These are phyloP conservation scores for Deroplatys truncata DNA, from an alignment of 2,888 invertebrate species.

Conservation along the genomic window DNA sequence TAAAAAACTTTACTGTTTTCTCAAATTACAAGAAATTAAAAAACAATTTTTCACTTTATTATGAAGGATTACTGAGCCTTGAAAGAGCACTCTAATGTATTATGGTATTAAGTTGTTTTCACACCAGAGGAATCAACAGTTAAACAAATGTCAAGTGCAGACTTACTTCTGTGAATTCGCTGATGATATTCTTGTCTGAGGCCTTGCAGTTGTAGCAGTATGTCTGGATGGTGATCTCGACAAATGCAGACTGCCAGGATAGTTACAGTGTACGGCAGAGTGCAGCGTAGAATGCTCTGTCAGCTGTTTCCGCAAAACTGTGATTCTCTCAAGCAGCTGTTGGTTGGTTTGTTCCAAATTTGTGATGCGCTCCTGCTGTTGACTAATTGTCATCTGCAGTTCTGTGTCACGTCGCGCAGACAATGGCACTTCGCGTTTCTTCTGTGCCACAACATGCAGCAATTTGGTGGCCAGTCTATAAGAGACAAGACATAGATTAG, in stretches of 20 bases:
- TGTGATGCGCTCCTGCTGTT: neutral
- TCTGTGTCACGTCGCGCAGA: neutral
- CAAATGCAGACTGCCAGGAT: neutral
- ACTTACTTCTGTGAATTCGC: conserved; percentile 1
- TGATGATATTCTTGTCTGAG: neutral
- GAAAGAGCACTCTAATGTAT: no score
- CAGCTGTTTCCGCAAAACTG: conserved; percentile 16
- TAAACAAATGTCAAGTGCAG: no score
- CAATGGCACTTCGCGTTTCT: neutral
- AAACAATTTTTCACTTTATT: no score
- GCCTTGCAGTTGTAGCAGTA: neutral
- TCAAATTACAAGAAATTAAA: no score
- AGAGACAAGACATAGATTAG: neutral
- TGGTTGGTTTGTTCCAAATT: neutral
- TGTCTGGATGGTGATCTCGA: conserved; percentile 4
- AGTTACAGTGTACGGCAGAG: conserved; percentile 11
- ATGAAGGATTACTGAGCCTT: no score
- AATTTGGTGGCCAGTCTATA: conserved; percentile 3
- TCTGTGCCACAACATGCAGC: neutral
- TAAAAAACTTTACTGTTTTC: no score
- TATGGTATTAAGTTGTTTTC: no score
- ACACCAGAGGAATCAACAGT: no score
- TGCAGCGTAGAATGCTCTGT: conserved; percentile 15
- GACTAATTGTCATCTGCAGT: neutral
- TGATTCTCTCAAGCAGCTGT: neutral